Base-by-base conservation (phyloP, 2,888 invertebrate genomes). In the Silvanus unidentatus region DNA sequence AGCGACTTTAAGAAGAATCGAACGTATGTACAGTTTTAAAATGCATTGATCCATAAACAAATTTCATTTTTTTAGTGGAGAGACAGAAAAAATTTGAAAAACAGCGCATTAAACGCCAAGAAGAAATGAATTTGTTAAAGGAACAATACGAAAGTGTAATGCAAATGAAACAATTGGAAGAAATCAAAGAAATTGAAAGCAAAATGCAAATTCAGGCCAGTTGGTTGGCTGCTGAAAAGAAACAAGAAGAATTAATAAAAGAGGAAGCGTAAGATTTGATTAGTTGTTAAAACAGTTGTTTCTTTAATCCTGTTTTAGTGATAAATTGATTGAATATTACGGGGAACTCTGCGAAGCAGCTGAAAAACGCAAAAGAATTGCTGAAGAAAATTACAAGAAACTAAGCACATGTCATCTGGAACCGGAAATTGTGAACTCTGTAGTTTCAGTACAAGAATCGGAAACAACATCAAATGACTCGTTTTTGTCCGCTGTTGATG, bases 311-410 rank as follows among this genome's bases (percentile, higher is more conserved):
- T 32, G n/a, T 75, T 74, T 28, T 54, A 82, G 82, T 37, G 72
- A 73, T 45, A 77, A 78, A 65, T 75, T 81, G 54, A 74, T 79
- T 59, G 76, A 77, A 55, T 82, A 82, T 62, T 84, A 84, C 56
- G 75, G 79, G n/a, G 76, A 80, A 58, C 62, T 84, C 34, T 78
- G 77, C 29, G 75, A 75, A 62, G 76, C 78, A 56, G 77, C 79
- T 0, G 79, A 80, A 46, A 77, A 74, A 53, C 75, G 77, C 46
- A 59, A 66, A 65, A 48, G 68, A 28, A 59, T 59, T 53, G 65
- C 68, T 8, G 62, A 65, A 40, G 59, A 55, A 27, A 60, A 66
- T 37, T 59, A 65, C 2, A 60, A 64, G 46, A 43, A n/a, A 41
- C 62, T 22, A 9, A 62, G 59, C 42, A 57, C 39, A 28, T 50